A percentile compares a stretch with the other conserved stretches of the same genome.
phyloP scores from a whole-genome alignment of 2,113 vertebrate species.

The Xenotilapia longispinis region DNA sequence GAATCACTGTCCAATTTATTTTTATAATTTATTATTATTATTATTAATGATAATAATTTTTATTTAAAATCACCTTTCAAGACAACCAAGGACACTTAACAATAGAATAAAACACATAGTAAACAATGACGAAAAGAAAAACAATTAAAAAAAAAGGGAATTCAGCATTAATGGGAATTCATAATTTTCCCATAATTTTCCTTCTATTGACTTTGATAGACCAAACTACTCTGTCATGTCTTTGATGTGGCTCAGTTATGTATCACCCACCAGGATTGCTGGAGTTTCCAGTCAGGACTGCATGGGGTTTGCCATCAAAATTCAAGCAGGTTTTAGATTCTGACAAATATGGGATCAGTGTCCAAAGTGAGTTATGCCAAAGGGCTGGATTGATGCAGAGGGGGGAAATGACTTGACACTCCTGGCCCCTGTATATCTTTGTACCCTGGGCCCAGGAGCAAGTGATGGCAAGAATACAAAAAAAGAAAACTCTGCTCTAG shows the following conservation, averaged over 20 bases:
- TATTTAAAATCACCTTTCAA: neutral
- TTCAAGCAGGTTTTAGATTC: constrained; percentile 40
- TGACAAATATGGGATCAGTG: constrained; percentile 58
- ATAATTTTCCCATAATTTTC: neutral
- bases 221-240: neutral
- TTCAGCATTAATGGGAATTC: neutral
- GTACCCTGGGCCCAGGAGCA: constrained; percentile 31
- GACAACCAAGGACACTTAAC: neutral
- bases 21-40: neutral
- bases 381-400: constrained; percentile 38
- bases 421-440: constrained; percentile 43
- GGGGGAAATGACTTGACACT: constrained; percentile 64
- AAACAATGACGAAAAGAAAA: neutral
- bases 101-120: neutral
- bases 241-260: constrained; percentile 42
- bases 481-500: constrained; percentile 5
- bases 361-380: constrained; percentile 46
- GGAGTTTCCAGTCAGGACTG: neutral
- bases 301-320: constrained; percentile 37
- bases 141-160: neutral
- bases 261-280: constrained; percentile 11
- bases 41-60: neutral
- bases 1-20: neutral
- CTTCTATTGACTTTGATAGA: neutral
- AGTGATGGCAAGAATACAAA: constrained; percentile 42